Percentiles rank a stretch among this genome's conserved stretches.
Evolutionary conservation across 2,797 vertebrate genomes (phyloP).

Genomic region (Oryzias sinensis): DNA sequence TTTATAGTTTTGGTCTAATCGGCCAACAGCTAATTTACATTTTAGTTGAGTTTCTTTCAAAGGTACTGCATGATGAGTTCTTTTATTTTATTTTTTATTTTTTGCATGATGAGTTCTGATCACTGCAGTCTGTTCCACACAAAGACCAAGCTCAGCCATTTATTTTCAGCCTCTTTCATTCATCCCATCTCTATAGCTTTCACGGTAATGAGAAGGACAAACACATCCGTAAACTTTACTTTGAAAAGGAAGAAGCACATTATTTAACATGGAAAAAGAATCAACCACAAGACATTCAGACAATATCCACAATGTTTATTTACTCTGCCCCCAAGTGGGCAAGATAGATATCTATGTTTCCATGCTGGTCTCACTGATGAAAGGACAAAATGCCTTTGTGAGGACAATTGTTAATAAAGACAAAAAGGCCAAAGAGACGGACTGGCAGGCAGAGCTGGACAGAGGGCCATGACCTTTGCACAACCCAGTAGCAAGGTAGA

Average conservation of each 20-base stretch:
- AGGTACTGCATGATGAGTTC: no score
- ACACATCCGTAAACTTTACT: not conserved
- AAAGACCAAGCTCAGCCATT: no score
- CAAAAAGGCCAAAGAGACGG: conserved; percentile 30
- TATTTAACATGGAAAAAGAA: not conserved
- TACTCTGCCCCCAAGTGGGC: not conserved
- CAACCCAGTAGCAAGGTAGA: conserved; percentile 50
- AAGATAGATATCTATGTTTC: conserved; percentile 2
- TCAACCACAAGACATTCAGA: not conserved
- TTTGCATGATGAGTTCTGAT: no score
- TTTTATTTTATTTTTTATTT: no score
- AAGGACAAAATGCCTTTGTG: conserved; percentile 9
- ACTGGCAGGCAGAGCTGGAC: conserved; percentile 46
- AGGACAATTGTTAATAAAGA: conserved; percentile 41
- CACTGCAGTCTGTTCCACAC: no score
- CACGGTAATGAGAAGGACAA: not conserved
- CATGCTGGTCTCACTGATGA: conserved; percentile 12
- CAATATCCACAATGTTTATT: not conserved
- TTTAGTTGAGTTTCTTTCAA: no score
- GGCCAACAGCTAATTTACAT: no score
- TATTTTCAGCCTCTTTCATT: not conserved
- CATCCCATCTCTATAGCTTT: not conserved
- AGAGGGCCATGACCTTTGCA: conserved; percentile 56
- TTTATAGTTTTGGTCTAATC: no score
- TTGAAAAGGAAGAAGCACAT: not conserved